phyloP scores from a whole-genome alignment of 53 echinoderm and acorn worm species.

The Mesocentrotus franciscanus region DNA sequence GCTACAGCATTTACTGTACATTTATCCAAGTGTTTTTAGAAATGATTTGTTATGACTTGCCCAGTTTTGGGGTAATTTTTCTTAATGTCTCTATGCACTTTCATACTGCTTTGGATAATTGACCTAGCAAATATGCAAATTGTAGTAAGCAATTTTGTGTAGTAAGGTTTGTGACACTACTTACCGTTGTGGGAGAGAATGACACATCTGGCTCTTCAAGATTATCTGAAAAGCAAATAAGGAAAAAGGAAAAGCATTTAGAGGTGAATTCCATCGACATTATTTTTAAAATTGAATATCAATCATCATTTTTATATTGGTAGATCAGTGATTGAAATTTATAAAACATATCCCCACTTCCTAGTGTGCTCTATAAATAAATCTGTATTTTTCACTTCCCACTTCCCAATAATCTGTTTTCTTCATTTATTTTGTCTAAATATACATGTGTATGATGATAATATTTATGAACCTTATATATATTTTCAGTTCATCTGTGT shows the following conservation, averaged over 20 bases:
- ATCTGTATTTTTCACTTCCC: background rate
- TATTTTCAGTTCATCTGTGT: background rate
- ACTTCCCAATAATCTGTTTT: background rate
- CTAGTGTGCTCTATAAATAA: background rate
- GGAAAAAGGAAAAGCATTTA: background rate
- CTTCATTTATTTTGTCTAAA: too few species aligned
- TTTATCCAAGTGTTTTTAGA: too few species aligned
- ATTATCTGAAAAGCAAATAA: conserved; percentile 4
- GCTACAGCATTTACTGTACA: too few species aligned
- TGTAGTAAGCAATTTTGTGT: background rate
- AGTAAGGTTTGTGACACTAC: background rate
- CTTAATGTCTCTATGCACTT: too few species aligned
- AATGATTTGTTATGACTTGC: too few species aligned
- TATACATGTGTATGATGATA: background rate
- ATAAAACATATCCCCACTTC: background rate
- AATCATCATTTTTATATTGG: background rate
- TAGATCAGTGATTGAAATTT: background rate
- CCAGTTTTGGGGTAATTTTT: too few species aligned
- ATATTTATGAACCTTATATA: too few species aligned
- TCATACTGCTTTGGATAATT: background rate
- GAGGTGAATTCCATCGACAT: background rate
- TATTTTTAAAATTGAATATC: too few species aligned
- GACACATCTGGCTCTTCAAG: background rate
- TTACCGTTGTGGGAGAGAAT: conserved; percentile 51
- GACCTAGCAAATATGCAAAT: background rate